These are phyloP conservation scores for Venturia canescens DNA, from an alignment of 1,140 invertebrate species.

Conservation along the genomic window DNA sequence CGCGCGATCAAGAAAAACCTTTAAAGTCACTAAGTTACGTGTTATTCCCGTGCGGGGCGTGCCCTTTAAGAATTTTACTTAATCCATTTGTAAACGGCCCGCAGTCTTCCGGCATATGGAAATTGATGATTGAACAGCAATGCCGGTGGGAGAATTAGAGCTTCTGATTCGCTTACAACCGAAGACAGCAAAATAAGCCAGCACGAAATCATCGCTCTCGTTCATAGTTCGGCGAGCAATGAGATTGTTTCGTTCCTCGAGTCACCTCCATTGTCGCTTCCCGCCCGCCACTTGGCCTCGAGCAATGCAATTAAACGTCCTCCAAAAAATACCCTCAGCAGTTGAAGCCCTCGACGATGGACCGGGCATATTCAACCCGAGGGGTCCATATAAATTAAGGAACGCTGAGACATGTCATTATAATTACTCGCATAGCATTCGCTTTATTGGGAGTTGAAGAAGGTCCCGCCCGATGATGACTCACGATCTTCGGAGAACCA, in stretches of 20 bases:
- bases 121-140: background rate
- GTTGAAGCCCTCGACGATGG: background rate
- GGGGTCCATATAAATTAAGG: constrained; percentile 20
- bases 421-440: constrained; percentile 18
- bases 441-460: constrained; percentile 14
- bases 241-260: too few relatives aligned
- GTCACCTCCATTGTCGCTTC: too few relatives aligned
- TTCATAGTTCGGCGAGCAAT: too few relatives aligned
- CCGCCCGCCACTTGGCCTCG: background rate
- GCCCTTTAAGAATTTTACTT: background rate
- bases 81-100: background rate
- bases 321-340: background rate
- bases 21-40: constrained; percentile 15
- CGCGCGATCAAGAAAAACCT: constrained; percentile 6
- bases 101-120: too few relatives aligned
- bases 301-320: background rate
- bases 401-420: constrained; percentile 7
- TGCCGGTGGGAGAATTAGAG: background rate
- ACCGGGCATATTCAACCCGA: constrained; percentile 16
- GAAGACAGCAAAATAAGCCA: too few relatives aligned
- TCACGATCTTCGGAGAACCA: background rate
- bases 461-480: background rate
- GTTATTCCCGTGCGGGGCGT: background rate
- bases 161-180: too few relatives aligned
- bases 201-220: too few relatives aligned